These are phyloP conservation scores for Galerucella nymphaeae DNA, from an alignment of 2,888 invertebrate species.

Conservation along the genomic window DNA sequence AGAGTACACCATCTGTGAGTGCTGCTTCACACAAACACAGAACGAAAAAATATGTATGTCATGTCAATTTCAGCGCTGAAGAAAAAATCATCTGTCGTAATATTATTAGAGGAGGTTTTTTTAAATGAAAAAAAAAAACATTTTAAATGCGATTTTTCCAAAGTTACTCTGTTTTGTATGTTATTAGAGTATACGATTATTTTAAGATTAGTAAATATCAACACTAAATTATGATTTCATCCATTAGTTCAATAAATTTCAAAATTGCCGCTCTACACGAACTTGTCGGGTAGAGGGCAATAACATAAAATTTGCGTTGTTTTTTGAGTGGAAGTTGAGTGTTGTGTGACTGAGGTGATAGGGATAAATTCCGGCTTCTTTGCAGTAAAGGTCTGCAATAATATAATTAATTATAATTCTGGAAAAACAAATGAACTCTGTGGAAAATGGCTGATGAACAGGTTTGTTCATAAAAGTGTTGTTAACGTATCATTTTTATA, in stretches of 20 bases:
- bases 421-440: constrained; percentile 63
- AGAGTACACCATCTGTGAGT: too few relatives aligned
- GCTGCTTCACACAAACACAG: neutral
- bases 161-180: neutral
- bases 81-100: constrained; percentile 1
- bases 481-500: neutral
- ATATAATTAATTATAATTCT: constrained; percentile 35
- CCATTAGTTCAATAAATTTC: constrained; percentile 2
- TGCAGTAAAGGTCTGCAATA: constrained; percentile 23
- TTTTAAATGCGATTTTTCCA: neutral
- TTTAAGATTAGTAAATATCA: neutral
- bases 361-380: constrained; percentile 45
- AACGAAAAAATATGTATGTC: neutral
- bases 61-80: neutral
- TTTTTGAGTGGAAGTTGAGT: constrained; percentile 50
- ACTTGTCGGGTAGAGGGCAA: constrained; percentile 37
- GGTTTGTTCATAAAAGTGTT: constrained; percentile 70
- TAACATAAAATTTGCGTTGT: constrained; percentile 49
- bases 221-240: neutral
- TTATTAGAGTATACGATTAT: neutral
- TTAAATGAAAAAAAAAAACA: neutral
- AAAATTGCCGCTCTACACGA: constrained; percentile 28
- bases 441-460: constrained; percentile 82
- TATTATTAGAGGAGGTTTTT: neutral
- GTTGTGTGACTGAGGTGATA: constrained; percentile 45